Percentiles rank a stretch among this genome's conserved stretches.
Conservation (phyloP, 1,140 invertebrate genomes). For the Dendrolimus punctatus region DNA sequence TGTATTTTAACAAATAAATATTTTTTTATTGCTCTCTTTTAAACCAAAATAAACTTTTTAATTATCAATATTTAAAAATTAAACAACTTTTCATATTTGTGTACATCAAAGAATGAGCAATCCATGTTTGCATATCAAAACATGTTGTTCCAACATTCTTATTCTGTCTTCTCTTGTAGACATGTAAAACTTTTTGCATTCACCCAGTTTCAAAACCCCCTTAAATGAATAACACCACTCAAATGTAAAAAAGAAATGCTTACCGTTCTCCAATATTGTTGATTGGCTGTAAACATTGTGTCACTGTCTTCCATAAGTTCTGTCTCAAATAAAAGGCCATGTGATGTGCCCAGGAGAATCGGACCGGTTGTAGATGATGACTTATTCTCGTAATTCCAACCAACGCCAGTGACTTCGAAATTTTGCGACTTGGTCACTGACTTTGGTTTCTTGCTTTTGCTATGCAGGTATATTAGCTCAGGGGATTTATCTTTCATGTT, state of each 20-base stretch:
- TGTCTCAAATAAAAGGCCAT: slow-evolving; percentile 93
- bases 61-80: too few relatives aligned
- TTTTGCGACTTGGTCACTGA: slow-evolving; percentile 79
- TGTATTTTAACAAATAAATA: too few relatives aligned
- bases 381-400: slow-evolving; percentile 87
- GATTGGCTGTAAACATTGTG: slow-evolving; percentile 84
- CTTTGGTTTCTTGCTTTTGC: slow-evolving; percentile 67
- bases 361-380: slow-evolving; percentile 81
- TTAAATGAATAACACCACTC: too few relatives aligned
- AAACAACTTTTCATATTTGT: too few relatives aligned
- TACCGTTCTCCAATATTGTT: slow-evolving; percentile 93
- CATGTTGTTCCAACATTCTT: too few relatives aligned
- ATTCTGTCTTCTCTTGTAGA: too few relatives aligned
- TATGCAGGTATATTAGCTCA: slow-evolving; percentile 87
- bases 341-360: slow-evolving; percentile 91
- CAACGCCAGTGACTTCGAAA: slow-evolving; percentile 92
- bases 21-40: too few relatives aligned
- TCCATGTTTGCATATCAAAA: too few relatives aligned
- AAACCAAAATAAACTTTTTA: too few relatives aligned
- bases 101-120: too few relatives aligned
- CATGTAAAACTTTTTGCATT: too few relatives aligned
- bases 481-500: slow-evolving; percentile 75
- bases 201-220: too few relatives aligned
- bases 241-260: slow-evolving; percentile 10
- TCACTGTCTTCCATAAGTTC: slow-evolving; percentile 87